A percentile compares a stretch with the other conserved stretches of the same genome.
phyloP scores from a whole-genome alignment of 1,140 invertebrate genomes.

The Dreissena rostriformis region DNA sequence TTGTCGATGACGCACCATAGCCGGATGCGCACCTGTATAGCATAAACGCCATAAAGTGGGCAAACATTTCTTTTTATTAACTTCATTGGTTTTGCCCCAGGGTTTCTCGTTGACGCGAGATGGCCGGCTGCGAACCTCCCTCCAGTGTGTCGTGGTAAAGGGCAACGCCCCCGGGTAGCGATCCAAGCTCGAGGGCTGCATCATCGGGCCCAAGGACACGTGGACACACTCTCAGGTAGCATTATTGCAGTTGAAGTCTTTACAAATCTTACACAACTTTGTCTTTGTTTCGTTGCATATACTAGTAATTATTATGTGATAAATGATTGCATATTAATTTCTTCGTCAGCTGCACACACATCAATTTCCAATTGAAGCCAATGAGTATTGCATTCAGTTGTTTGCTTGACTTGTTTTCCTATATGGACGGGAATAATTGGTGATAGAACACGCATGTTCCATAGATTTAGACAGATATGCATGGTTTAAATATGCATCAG shows the following conservation, averaged over 20 bases:
- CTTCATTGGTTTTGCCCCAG: constrained; percentile 48
- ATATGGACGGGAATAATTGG: neutral
- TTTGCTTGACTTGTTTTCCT: neutral
- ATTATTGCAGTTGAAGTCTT: neutral
- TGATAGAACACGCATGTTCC: no score
- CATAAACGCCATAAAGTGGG: no score
- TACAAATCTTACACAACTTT: neutral
- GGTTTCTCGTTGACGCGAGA: constrained; percentile 63
- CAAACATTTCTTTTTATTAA: no score
- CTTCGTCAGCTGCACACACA: no score
- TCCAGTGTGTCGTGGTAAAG: constrained; percentile 67
- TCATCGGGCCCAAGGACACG: constrained; percentile 58
- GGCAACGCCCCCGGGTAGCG: constrained; percentile 48
- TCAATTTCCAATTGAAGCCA: no score
- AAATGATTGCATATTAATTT: neutral
- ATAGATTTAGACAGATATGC: no score
- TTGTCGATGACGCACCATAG: no score
- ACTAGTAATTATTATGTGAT: neutral
- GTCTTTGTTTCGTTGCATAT: neutral
- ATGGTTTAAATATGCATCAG: no score
- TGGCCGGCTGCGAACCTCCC: constrained; percentile 56
- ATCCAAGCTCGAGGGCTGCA: constrained; percentile 65
- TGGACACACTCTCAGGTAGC: constrained; percentile 64
- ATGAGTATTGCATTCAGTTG: neutral
- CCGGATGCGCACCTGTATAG: no score